These are phyloP conservation scores for Xestobium rufovillosum DNA, from an alignment of 2,888 invertebrate species.

Conservation along the genomic window DNA sequence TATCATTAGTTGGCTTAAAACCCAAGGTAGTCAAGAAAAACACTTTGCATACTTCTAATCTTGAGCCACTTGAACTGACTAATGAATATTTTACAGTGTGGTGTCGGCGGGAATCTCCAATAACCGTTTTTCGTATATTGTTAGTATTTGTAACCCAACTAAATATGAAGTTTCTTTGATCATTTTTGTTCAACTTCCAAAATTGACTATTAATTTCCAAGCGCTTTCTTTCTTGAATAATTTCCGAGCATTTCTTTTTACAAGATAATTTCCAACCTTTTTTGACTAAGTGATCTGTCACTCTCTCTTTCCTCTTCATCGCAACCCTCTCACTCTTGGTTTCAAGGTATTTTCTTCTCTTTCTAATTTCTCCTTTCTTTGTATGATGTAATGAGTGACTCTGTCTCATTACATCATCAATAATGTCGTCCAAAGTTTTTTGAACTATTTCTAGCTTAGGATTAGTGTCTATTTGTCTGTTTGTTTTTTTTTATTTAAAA, in stretches of 20 bases:
- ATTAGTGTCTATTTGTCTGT: no score
- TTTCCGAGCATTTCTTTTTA: constrained; percentile 2
- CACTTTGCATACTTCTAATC: not conserved
- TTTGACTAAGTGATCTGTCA: not conserved
- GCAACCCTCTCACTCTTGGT: constrained; percentile 2
- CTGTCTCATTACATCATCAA: constrained; percentile 5
- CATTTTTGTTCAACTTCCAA: constrained; percentile 6
- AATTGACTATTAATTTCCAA: constrained; percentile 9
- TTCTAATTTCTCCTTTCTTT: constrained; percentile 4
- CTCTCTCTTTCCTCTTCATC: not conserved
- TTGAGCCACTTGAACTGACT: not conserved
- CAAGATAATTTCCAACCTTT: not conserved
- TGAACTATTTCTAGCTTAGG: constrained; percentile 1
- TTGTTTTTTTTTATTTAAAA: no score
- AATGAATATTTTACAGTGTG: constrained; percentile 5
- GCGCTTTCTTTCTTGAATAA: constrained; percentile 1
- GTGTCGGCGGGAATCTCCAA: not conserved
- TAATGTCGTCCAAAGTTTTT: not conserved
- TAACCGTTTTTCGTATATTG: constrained; percentile 5
- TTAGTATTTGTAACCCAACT: constrained; percentile 3
- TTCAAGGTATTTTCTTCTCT: constrained; percentile 1
- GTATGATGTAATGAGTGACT: not conserved
- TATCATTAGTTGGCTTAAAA: constrained; percentile 4
- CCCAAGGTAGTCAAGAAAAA: constrained; percentile 5
- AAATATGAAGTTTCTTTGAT: constrained; percentile 5